Base-by-base conservation (phyloP, 2,797 vertebrate species). In the Emydoidea blandingii region DNA sequence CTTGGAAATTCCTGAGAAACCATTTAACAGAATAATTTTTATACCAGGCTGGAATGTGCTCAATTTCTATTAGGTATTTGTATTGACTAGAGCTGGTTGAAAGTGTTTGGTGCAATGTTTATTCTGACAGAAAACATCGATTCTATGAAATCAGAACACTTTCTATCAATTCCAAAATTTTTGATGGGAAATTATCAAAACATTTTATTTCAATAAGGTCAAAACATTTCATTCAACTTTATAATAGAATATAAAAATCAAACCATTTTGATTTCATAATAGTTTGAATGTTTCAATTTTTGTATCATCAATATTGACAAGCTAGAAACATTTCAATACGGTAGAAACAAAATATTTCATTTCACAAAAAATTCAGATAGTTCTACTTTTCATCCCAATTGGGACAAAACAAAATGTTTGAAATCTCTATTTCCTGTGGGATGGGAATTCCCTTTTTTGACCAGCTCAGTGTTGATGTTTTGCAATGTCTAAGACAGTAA, bases 401-500 rank as follows among this genome's bases (percentile, higher is more conserved):
- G 65, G 16, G 65, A 68, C 18, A 21, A 21, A n/a, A 18, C 62
- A n/a, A 68, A 37, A 37, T 8, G 23, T 57, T 57, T 57, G 56
- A 57, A 57, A 57, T 57, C 80, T 91, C 11, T 41, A 81, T 74
- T 31, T 83, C 80, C 56, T 85, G 25, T 81, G 83, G 91, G 91
- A 85, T 18, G 4, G 50, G 53, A 87, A 89, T 41, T 81, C 85
- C 88, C 56, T 88, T 84, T 84, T 53, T 0, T 87, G 47, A 92
- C 7, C 52, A 87, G 80, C 65, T 95, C 78, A 31, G 37, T 19
- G 89, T 34, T 37, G 79, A 79, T 94, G n/a, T 65, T 52, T 82
- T 85, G 29, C 91, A 94, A 86, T 65, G 87, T 56, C 87, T 49
- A 53, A 87, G 80, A 85, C 91, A 81, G 84, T 82, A 93, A 95